Evolutionary conservation across 2,888 invertebrate genomes (phyloP), one percentile per base, ranked within the genome.

Genomic region (Phorcus lineatus): DNA sequence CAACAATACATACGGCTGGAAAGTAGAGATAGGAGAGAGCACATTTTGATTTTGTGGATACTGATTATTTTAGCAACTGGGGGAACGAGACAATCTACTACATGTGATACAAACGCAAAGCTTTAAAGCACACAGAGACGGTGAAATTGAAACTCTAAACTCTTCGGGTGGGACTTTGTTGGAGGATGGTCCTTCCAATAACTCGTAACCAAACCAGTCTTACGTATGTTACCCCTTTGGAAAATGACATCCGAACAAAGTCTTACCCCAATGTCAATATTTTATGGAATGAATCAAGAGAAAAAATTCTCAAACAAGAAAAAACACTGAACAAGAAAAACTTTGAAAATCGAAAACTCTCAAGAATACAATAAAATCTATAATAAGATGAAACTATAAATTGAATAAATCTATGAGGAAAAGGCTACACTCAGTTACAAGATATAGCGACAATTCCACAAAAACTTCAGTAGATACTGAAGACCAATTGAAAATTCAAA

Each of bases 61-160:
- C 70, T 70, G 70, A 70, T 70, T 70, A 31, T 70, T 70, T 70
- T 70, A 70, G 70, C 40, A 40, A 70, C 70, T 70, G 70, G 70
- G 74, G 76, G 76, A 47, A 76, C 76, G 36, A 55, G 76, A 76
- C 76, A 76, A 54, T 28, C 76, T 55, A 76, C 53, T 76, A 76
- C 76, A 57, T 22, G 62, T 77, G 52, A 80, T 78, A 84, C 54
- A 77, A 84, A 82, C 82, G 80, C 81, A 84, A 83, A 84, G 74
- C 79, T 79, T 78, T 74, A 82, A 83, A 83, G 83, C 83, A 81
- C 81, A 85, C 82, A 80, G 77, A 81, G 77, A 77, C 77, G 24
- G 66, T 62, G 40, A 77, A 77, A 47, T 57, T 36, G 31, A 76
- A 76, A 76, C 76, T 75, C 75, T 76, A 54, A 77, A 75, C 77